Conservation (phyloP, 2,797 vertebrate species). For the Miichthys miiuy region DNA sequence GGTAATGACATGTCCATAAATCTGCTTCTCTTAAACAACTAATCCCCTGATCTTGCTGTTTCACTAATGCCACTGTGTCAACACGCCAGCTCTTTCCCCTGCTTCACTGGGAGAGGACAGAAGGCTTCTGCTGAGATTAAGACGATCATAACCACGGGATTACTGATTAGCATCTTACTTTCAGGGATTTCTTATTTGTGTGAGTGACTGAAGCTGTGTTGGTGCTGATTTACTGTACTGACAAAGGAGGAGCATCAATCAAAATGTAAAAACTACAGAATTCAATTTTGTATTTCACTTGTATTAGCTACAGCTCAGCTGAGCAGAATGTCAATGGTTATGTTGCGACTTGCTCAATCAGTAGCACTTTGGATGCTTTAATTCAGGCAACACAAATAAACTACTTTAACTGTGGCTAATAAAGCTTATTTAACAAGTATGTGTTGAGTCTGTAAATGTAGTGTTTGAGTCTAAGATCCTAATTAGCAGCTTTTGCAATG, state of each 20-base stretch:
- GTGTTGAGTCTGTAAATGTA: background rate
- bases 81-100: slow-evolving; percentile 23
- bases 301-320: background rate
- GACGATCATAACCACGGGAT: slow-evolving; percentile 62
- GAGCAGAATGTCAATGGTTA: background rate
- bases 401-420: background rate
- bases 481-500: background rate
- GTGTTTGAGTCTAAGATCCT: background rate
- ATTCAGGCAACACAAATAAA: slow-evolving; percentile 16
- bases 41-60: slow-evolving; percentile 28
- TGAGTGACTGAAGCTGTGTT: slow-evolving; percentile 18
- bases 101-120: slow-evolving; percentile 39
- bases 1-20: background rate
- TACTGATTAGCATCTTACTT: slow-evolving; percentile 66
- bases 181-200: slow-evolving; percentile 57
- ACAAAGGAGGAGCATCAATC: slow-evolving; percentile 6
- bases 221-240: slow-evolving; percentile 1
- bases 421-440: background rate
- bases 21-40: slow-evolving; percentile 19
- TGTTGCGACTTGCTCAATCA: background rate
- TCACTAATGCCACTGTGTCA: slow-evolving; percentile 40
- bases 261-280: slow-evolving; percentile 2
- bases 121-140: slow-evolving; percentile 61
- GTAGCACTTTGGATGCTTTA: background rate
- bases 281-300: background rate